Evolutionary conservation across 2,888 invertebrate genomes (phyloP), one percentile per base, ranked within the genome.

Genomic region (Tupiocoris notatus): DNA sequence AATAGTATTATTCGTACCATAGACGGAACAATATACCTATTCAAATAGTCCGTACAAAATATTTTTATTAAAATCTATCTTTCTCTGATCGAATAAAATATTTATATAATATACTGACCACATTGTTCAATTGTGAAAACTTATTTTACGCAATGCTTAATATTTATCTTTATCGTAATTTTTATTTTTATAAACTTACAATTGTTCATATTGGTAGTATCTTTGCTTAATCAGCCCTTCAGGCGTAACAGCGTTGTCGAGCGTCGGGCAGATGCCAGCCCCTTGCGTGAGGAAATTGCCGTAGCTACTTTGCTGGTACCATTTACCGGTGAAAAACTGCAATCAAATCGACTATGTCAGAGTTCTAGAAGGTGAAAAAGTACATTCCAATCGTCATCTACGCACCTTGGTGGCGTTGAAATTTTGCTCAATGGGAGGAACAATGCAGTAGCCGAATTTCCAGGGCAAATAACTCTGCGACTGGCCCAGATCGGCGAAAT

Each of bases 261-360:
- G 54, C 22, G 74, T 64, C 3, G 74, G 74, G 23, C 74, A 74
- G 59, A 74, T 74, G 2, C 74, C 74, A 56, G 17, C 17, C 3
- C 56, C 74, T n/a, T 23, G 54, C 6, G 57, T 64, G 24, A 74
- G 56, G 17, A 74, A 74, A 25, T 63, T 64, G 6, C 74, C 74
- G 56, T 56, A 64, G 17, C 64, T 63, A 12, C 56, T 21, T 23
- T 74, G 74, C 20, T 74, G 74, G 64, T 64, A 74, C 74, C 74
- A 74, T 63, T 57, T 64, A 21, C 64, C 64, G 3, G 57, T 74
- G 17, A 74, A 74, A 63, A 23, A 74, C 74, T 74, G 18, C 12
- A 63, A 62, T 59, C 39, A 39, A n/a, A n/a, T n/a, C n/a, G n/a
- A n/a, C n/a, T n/a, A n/a, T n/a, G n/a, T n/a, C n/a, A n/a, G n/a